Percentiles rank a stretch among this genome's conserved stretches.
Evolutionary conservation across 2,797 vertebrate genomes (phyloP).

Genomic region (Eupleurogrammus muticus): DNA sequence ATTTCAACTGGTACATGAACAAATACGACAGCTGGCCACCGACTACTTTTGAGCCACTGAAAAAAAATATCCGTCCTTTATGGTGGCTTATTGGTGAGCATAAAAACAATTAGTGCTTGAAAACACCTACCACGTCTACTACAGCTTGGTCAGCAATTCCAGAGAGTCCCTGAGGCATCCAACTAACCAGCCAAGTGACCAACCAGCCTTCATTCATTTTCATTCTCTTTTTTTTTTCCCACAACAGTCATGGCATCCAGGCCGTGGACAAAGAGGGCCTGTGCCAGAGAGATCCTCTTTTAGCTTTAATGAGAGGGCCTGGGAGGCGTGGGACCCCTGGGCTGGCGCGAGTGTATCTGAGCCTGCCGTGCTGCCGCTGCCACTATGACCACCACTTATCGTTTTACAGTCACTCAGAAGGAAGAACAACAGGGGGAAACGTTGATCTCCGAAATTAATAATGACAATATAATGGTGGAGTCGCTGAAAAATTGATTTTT

Average conservation of each 20-base stretch:
- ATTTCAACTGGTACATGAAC: slow-evolving; percentile 3
- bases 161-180: slow-evolving; percentile 66
- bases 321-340: slow-evolving; percentile 79
- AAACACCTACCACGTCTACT: slow-evolving; percentile 41
- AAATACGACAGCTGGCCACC: neutral
- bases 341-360: slow-evolving; percentile 68
- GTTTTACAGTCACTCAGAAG: slow-evolving; percentile 44
- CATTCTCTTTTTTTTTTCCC: slow-evolving; percentile 61
- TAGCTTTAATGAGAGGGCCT: slow-evolving; percentile 84
- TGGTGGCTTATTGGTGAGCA: slow-evolving; percentile 15
- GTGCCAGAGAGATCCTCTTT: slow-evolving; percentile 80
- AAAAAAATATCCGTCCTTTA: slow-evolving; percentile 4
- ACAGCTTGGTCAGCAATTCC: slow-evolving; percentile 62
- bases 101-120: slow-evolving; percentile 52
- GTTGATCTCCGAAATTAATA: slow-evolving; percentile 1
- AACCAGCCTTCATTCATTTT: slow-evolving; percentile 65
- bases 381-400: slow-evolving; percentile 45
- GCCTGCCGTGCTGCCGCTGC: slow-evolving; percentile 65
- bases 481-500: slow-evolving; percentile 4
- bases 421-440: slow-evolving; percentile 7
- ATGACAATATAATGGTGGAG: slow-evolving; percentile 8
- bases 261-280: slow-evolving; percentile 80
- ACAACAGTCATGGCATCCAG: slow-evolving; percentile 77
- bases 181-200: slow-evolving; percentile 64
- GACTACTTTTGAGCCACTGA: neutral